A percentile compares a stretch with the other conserved stretches of the same genome.
Conservation (phyloP, 1,140 invertebrate genomes). For the Drosophila ficusphila region DNA sequence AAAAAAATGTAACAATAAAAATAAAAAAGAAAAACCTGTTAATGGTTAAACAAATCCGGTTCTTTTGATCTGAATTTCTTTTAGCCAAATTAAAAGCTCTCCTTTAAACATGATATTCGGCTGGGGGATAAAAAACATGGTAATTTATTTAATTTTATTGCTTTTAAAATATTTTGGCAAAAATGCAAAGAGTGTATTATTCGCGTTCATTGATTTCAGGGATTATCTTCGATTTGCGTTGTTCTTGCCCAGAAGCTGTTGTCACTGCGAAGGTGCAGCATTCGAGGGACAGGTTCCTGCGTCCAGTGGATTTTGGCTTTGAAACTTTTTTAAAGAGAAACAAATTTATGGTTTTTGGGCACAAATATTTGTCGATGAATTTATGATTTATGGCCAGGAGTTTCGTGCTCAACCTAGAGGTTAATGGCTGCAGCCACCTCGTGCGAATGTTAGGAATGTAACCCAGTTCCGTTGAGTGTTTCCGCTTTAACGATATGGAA, state of each 20-base stretch:
- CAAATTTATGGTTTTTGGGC: constrained; percentile 38
- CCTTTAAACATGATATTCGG: too few relatives aligned
- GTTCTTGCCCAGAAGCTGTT: constrained; percentile 74
- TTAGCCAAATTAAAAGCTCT: too few relatives aligned
- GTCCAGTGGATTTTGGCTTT: constrained; percentile 10
- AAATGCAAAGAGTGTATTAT: neutral
- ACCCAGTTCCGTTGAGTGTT: constrained; percentile 55
- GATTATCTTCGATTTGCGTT: constrained; percentile 26
- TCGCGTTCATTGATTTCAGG: neutral
- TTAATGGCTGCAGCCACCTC: constrained; percentile 19
- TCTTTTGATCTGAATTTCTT: too few relatives aligned
- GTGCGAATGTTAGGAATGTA: constrained; percentile 40
- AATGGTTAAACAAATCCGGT: too few relatives aligned
- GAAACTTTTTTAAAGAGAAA: constrained; percentile 14
- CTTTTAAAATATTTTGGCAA: too few relatives aligned
- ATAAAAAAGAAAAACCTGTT: too few relatives aligned
- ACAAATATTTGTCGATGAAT: constrained; percentile 68
- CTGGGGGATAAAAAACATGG: too few relatives aligned
- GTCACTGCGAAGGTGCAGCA: constrained; percentile 50
- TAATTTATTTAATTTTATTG: too few relatives aligned
- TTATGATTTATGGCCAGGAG: constrained; percentile 51
- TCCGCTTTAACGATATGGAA: constrained; percentile 66
- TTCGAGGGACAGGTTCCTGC: constrained; percentile 14
- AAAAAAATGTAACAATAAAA: too few relatives aligned
- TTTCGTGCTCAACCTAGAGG: neutral